Percentiles rank a stretch among this genome's conserved stretches.
Evolutionary conservation across 2,113 vertebrate species (phyloP).

Genomic region (Pedionomus torquatus): DNA sequence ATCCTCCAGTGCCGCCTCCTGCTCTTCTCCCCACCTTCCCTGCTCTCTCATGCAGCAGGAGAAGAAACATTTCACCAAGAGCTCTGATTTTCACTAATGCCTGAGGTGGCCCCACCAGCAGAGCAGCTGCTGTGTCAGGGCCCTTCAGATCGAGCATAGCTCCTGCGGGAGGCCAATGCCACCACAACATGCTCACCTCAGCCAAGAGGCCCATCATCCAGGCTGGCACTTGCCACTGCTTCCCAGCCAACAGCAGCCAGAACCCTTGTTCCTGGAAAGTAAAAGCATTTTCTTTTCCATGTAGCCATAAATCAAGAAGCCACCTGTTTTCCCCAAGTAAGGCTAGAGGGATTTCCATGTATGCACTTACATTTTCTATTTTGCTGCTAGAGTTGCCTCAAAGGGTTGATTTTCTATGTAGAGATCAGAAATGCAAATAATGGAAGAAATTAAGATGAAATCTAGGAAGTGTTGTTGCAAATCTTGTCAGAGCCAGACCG

Average conservation of each 20-base stretch:
- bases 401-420: neutral
- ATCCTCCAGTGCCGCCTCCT: rapidly evolving
- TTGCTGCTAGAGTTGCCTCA: neutral
- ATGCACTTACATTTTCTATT: neutral
- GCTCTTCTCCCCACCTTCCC: neutral
- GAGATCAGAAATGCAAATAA: neutral
- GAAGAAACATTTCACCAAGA: neutral
- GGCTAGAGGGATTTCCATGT: neutral
- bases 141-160: neutral
- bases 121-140: neutral
- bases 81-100: neutral
- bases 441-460: neutral
- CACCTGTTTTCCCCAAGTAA: neutral
- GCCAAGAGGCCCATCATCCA: neutral
- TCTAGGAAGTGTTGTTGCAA: neutral
- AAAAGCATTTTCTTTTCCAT: neutral
- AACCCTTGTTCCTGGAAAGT: neutral
- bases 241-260: neutral
- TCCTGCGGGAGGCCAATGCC: neutral
- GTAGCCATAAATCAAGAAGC: neutral
- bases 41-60: neutral
- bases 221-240: rapidly evolving
- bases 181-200: rapidly evolving
- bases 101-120: neutral
- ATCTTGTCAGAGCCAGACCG: neutral